Evolutionary conservation across 2,888 invertebrate species (phyloP), one percentile per base, ranked within the genome.

Genomic region (Synanthedon myopaeformis): DNA sequence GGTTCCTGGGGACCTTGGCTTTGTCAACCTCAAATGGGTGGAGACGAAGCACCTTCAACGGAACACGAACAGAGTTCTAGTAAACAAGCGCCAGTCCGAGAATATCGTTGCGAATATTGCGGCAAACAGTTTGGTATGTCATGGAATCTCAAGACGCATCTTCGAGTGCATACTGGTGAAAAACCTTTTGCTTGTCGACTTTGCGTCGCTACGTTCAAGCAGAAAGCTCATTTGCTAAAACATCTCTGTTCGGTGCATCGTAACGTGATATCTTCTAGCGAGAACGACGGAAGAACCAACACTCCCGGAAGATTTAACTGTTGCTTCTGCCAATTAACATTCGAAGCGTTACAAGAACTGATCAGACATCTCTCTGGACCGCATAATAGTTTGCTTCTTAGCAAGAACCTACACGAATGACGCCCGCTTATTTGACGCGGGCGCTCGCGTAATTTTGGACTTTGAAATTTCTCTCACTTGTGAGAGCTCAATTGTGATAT

Each of bases 51-150:
- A 59, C 87, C 81, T 52, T 73, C 82, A 61, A 79, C 81, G 59
- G 89, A 83, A 68, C 89, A 79, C 67, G 89, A 85, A 64, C 89
- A 82, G 74, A 89, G 84, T 56, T 89, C 88, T 41, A 89, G 88
- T 72, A 89, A 87, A 74, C 87, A 87, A 73, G 89, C 86, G 58
- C 92, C 93, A 52, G 93, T 94, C 50, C 90, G 95, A 55, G 95
- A 95, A 76, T 96, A 96, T 76, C 92, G 95, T 56, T 96, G 95
- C 74, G 94, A 94, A 73, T 95, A 95, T 76, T 95, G 95, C 76
- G 95, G 95, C 55, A 96, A 96, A 81, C 95, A 95, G 79, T 96
- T 96, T 68, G 95, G 95, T 57, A 95, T 95, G 95, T 95, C 95
- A 56, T 96, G 95, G 95, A 96, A 96, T 88, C 89, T 96, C 69